These are phyloP conservation scores for Coendou prehensilis DNA, from an alignment of 2,797 vertebrate genomes.

Conservation along the genomic window DNA sequence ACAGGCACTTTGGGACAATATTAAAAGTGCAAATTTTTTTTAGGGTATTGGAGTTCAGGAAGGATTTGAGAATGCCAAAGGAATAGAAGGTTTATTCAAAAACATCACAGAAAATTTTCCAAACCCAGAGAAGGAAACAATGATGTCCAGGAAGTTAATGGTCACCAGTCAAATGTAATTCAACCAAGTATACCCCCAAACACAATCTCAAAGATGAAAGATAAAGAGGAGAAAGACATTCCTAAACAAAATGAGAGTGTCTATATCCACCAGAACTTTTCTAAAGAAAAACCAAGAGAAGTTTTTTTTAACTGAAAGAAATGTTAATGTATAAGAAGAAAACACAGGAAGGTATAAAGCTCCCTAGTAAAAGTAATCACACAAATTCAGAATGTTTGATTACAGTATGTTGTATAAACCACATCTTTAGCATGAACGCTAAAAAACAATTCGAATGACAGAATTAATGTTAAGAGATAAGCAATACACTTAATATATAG, in stretches of 20 bases:
- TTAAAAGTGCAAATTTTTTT: neutral
- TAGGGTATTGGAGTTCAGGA: neutral
- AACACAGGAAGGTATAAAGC: neutral
- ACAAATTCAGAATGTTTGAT: neutral
- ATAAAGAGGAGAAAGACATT: neutral
- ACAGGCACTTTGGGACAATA: neutral
- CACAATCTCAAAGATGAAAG: neutral
- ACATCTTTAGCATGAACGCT: neutral
- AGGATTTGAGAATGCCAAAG: neutral
- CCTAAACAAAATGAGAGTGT: neutral
- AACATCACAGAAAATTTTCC: neutral
- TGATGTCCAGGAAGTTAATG: neutral
- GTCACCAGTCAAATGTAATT: neutral
- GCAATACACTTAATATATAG: neutral
- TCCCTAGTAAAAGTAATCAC: neutral
- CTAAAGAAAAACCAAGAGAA: neutral
- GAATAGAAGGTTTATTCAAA: neutral
- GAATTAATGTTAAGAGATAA: neutral
- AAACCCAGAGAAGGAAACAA: neutral
- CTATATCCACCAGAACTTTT: neutral
- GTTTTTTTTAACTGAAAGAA: neutral
- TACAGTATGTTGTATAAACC: neutral
- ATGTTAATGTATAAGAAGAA: neutral
- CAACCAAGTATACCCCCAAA: neutral
- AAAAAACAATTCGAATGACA: neutral